A percentile compares a stretch with the other conserved stretches of the same genome.
phyloP scores from a whole-genome alignment of 2,888 invertebrate genomes.

The Bombylius discolor region DNA sequence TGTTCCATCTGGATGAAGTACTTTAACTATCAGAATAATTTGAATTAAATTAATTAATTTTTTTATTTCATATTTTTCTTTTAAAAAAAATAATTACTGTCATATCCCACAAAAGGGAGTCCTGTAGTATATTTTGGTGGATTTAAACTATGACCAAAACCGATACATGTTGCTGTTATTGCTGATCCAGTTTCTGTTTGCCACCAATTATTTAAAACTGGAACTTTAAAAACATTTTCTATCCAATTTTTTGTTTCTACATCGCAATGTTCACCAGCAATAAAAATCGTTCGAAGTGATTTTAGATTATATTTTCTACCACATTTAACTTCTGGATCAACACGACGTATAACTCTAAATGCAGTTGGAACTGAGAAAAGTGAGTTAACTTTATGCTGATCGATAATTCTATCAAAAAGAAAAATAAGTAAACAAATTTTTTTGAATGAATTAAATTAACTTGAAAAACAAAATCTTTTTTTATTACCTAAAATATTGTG shows the following conservation, averaged over 20 bases:
- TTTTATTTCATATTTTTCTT: background rate
- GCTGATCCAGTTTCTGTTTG: conserved; percentile 91
- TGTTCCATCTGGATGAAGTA: conserved; percentile 54
- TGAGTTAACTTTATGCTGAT: conserved; percentile 71
- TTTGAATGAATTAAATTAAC: background rate
- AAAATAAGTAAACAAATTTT: background rate
- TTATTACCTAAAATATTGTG: conserved; percentile 71
- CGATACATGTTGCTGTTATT: conserved; percentile 72
- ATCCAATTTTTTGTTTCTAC: conserved; percentile 76
- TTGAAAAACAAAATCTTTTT: background rate
- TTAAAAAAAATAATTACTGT: conserved; percentile 42
- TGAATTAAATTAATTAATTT: background rate
- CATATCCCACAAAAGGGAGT: conserved; percentile 77
- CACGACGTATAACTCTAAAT: conserved; percentile 65
- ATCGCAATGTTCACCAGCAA: conserved; percentile 90
- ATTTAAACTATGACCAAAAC: conserved; percentile 53
- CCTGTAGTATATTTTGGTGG: conserved; percentile 71
- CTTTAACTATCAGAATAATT: conserved; percentile 41
- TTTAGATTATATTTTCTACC: conserved; percentile 58
- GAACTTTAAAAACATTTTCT: conserved; percentile 54
- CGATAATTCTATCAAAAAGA: conserved; percentile 52
- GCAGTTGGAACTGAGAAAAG: conserved; percentile 88
- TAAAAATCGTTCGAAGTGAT: conserved; percentile 58
- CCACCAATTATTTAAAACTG: conserved; percentile 91
- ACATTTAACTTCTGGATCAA: conserved; percentile 58